These are phyloP conservation scores for Pseudopleuronectes americanus DNA, from an alignment of 2,797 vertebrate genomes.

Conservation along the genomic window DNA sequence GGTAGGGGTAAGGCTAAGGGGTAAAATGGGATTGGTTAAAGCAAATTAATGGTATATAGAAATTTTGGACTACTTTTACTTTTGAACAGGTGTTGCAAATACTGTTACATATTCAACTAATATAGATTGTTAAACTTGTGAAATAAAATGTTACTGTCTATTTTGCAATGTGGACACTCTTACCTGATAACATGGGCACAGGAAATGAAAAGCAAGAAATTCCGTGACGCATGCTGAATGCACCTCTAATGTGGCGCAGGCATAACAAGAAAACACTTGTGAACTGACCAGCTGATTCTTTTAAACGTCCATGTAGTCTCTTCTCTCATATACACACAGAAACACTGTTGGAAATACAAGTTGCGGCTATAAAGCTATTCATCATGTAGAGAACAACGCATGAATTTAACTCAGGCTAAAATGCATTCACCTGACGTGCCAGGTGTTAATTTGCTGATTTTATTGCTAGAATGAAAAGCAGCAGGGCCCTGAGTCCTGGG, in stretches of 20 bases:
- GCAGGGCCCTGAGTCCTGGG: slow-evolving; percentile 16
- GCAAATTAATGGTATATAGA: too few species aligned
- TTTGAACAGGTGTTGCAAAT: too few species aligned
- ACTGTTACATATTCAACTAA: too few species aligned
- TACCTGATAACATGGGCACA: too few species aligned
- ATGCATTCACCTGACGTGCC: slow-evolving; percentile 25
- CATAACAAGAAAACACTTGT: neutral
- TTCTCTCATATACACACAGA: neutral
- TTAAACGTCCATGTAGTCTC: neutral
- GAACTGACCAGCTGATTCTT: neutral
- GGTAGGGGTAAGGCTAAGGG: too few species aligned
- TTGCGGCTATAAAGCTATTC: slow-evolving; percentile 22
- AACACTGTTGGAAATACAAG: slow-evolving; percentile 18
- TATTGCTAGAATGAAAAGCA: slow-evolving; percentile 35
- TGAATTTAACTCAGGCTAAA: slow-evolving; percentile 28
- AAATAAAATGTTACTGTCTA: too few species aligned
- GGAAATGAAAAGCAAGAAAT: too few species aligned
- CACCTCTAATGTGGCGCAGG: neutral
- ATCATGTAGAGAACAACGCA: slow-evolving; percentile 8
- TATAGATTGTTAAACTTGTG: too few species aligned
- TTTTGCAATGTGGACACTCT: too few species aligned
- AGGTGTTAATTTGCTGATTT: slow-evolving; percentile 40
- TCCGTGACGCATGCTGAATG: too few species aligned
- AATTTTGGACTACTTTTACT: too few species aligned
- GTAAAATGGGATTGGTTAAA: too few species aligned